Evolutionary conservation across 2,888 invertebrate genomes (phyloP).

Genomic region (Phorcus lineatus): DNA sequence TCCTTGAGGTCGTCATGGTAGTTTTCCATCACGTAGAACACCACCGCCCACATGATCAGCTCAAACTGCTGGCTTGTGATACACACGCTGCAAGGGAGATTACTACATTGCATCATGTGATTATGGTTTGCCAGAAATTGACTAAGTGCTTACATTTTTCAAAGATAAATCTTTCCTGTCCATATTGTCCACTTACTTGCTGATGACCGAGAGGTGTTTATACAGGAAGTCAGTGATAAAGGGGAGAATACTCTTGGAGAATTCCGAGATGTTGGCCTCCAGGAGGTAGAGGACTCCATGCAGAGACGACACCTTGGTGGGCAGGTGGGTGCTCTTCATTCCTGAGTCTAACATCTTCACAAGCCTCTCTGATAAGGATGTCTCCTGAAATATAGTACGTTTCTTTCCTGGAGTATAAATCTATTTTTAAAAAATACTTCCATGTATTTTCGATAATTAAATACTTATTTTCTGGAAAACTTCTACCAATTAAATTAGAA

Average conservation of each 20-base stretch:
- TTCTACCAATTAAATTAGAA: too few relatives aligned
- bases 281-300: conserved; percentile 83
- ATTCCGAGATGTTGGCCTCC: conserved; percentile 77
- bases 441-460: too few relatives aligned
- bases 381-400: conserved; percentile 66
- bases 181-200: conserved; percentile 74
- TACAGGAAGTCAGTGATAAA: conserved; percentile 74
- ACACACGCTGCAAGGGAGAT: conserved; percentile 49
- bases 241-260: conserved; percentile 69
- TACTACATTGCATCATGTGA: too few relatives aligned
- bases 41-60: conserved; percentile 84
- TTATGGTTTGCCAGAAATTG: too few relatives aligned
- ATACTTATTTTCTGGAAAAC: too few relatives aligned
- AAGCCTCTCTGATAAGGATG: conserved; percentile 80
- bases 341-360: conserved; percentile 80
- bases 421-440: too few relatives aligned
- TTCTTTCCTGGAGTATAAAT: too few relatives aligned
- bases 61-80: conserved; percentile 81
- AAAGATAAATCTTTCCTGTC: too few relatives aligned
- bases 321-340: conserved; percentile 81
- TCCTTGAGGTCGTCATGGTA: conserved; percentile 80
- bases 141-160: too few relatives aligned
- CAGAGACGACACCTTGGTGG: conserved; percentile 81
- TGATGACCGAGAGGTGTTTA: conserved; percentile 70
- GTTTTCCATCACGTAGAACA: conserved; percentile 85